These are phyloP conservation scores for Oriolus oriolus DNA, from an alignment of 2,113 vertebrate genomes.

Conservation along the genomic window DNA sequence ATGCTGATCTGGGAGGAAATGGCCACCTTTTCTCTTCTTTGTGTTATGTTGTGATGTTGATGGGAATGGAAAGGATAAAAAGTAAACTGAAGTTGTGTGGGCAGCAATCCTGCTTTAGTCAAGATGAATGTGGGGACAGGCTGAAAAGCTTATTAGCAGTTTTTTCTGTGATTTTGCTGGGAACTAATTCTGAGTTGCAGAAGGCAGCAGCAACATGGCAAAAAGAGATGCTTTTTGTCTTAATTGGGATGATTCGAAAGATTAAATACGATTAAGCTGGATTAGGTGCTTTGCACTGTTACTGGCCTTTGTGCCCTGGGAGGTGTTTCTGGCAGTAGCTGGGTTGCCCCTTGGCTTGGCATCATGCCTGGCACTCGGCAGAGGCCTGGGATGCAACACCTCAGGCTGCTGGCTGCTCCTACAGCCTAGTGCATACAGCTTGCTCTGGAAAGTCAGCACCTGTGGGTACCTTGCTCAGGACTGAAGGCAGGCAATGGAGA, in stretches of 20 bases:
- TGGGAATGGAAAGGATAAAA: background rate
- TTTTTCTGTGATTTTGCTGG: background rate
- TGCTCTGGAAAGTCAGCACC: background rate
- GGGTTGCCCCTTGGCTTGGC: background rate
- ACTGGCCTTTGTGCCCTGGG: background rate
- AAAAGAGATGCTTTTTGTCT: background rate
- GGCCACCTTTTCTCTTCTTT: background rate
- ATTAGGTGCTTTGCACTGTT: background rate
- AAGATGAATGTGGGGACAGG: background rate
- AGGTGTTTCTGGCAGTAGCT: background rate
- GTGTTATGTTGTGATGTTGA: background rate
- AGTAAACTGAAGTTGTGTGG: background rate
- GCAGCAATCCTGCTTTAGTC: background rate
- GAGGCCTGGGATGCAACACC: background rate
- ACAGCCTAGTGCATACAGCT: accelerated
- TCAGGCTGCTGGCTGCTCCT: background rate
- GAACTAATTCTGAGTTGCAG: background rate
- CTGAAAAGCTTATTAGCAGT: background rate
- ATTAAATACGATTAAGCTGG: background rate
- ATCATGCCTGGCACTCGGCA: background rate
- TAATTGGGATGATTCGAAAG: background rate
- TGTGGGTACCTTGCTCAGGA: background rate
- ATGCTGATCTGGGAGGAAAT: background rate
- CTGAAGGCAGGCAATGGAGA: background rate
- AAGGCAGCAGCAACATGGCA: background rate